Percentiles rank a stretch among this genome's conserved stretches.
phyloP scores from a whole-genome alignment of 2,888 invertebrate species.

The Papilio elwesi region DNA sequence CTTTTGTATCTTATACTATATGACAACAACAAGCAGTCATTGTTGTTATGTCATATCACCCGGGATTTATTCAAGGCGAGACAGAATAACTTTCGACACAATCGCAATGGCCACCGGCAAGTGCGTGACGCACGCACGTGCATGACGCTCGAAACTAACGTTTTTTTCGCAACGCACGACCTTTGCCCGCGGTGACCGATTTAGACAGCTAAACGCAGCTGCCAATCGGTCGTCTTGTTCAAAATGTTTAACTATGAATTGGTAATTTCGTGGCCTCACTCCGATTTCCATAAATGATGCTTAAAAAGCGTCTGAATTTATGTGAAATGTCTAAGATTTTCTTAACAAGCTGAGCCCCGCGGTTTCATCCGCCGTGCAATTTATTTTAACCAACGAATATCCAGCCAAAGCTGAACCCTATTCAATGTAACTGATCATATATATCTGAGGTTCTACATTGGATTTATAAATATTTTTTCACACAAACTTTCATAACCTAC shows the following conservation, averaged over 20 bases:
- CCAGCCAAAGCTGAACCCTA: no score
- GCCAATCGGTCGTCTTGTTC: neutral
- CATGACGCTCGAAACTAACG: neutral
- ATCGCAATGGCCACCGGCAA: slow-evolving; percentile 3
- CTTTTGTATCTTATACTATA: no score
- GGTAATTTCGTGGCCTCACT: slow-evolving; percentile 8
- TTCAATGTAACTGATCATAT: neutral
- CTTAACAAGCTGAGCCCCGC: no score
- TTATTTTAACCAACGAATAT: no score
- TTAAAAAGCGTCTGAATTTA: neutral
- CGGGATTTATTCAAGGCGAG: neutral
- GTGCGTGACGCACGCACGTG: slow-evolving; percentile 34
- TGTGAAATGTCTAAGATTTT: neutral
- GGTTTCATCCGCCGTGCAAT: no score
- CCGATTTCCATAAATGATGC: neutral
- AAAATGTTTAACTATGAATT: slow-evolving; percentile 8
- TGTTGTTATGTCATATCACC: neutral
- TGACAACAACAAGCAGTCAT: neutral
- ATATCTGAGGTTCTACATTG: no score
- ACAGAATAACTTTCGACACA: neutral
- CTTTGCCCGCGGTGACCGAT: slow-evolving; percentile 31
- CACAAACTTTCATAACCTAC: no score
- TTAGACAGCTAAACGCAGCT: neutral
- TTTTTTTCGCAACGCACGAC: slow-evolving; percentile 35
- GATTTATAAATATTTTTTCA: no score